Conservation (phyloP, 2,113 vertebrate species). For the Salvelinus alpinus region DNA sequence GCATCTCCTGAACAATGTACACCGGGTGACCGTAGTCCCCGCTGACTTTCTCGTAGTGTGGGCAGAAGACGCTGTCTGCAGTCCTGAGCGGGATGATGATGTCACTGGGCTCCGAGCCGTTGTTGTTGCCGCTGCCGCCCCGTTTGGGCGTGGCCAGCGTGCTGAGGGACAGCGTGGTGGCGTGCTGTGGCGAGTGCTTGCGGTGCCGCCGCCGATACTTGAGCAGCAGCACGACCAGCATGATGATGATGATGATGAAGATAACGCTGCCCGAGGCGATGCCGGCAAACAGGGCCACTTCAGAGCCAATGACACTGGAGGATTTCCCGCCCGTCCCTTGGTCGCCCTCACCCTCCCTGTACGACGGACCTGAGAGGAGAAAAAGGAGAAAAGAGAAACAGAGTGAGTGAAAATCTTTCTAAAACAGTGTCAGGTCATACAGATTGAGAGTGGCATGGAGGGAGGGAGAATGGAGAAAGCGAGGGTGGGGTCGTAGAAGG, state of each 20-base stretch:
- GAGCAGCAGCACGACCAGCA: slow-evolving; percentile 93
- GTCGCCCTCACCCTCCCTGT: slow-evolving; percentile 35
- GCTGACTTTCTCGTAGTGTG: slow-evolving; percentile 99
- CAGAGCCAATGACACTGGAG: slow-evolving; percentile 86
- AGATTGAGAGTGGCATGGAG: not conserved
- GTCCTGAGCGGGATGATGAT: slow-evolving; percentile 99
- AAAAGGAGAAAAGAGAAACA: not conserved
- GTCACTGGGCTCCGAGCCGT: slow-evolving; percentile 98
- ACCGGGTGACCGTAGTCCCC: slow-evolving; percentile 98
- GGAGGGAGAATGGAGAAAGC: too few relatives aligned
- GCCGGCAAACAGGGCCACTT: slow-evolving; percentile 96
- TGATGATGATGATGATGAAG: slow-evolving; percentile 97
- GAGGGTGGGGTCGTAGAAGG: not conserved
- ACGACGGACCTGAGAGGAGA: slow-evolving; percentile 43
- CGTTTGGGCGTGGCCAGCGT: slow-evolving; percentile 96
- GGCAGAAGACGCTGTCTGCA: slow-evolving; percentile 99
- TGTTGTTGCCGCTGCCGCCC: slow-evolving; percentile 89
- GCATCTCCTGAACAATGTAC: slow-evolving; percentile 99
- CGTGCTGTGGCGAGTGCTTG: slow-evolving; percentile 96
- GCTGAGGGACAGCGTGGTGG: slow-evolving; percentile 92
- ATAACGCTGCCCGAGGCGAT: slow-evolving; percentile 97
- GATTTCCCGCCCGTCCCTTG: slow-evolving; percentile 79
- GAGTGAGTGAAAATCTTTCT: slow-evolving; percentile 4
- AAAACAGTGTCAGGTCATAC: not conserved
- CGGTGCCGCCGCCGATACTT: slow-evolving; percentile 94